A percentile compares a stretch with the other conserved stretches of the same genome.
phyloP scores from a whole-genome alignment of 2,113 vertebrate species.

The Ctenomys sociabilis region DNA sequence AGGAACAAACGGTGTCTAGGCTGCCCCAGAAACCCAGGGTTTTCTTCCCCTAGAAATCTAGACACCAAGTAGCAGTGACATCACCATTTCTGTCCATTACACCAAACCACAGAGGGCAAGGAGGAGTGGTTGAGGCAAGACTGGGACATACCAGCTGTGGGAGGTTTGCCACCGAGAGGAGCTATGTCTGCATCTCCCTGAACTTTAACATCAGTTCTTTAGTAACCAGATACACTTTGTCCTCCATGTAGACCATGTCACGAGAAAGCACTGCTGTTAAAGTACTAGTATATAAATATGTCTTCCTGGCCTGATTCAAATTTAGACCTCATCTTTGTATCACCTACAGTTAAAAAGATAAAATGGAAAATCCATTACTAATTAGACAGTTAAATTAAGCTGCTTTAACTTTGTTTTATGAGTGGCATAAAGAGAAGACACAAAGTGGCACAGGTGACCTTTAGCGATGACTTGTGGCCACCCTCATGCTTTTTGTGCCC shows the following conservation, averaged over 20 bases:
- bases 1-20: not conserved
- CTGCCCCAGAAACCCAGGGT: not conserved
- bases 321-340: constrained; percentile 79
- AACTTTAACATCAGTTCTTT: not conserved
- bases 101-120: not conserved
- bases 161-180: not conserved
- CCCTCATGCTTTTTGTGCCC: constrained; percentile 80
- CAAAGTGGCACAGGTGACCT: constrained; percentile 83
- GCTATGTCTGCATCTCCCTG: not conserved
- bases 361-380: constrained; percentile 86
- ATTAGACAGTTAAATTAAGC: constrained; percentile 89
- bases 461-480: constrained; percentile 77
- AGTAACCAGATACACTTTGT: not conserved
- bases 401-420: constrained; percentile 88
- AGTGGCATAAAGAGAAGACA: constrained; percentile 84
- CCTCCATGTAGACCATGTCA: not conserved
- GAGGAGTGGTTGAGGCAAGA: not conserved
- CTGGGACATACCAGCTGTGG: not conserved
- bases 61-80: not conserved
- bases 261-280: not conserved
- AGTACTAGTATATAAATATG: constrained; percentile 19
- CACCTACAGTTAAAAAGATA: constrained; percentile 78
- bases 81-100: not conserved
- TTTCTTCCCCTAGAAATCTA: not conserved
- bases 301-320: constrained; percentile 28